Percentiles rank a stretch among this genome's conserved stretches.
Evolutionary conservation across 2,888 invertebrate genomes (phyloP).

Genomic region (Protonemura montana): DNA sequence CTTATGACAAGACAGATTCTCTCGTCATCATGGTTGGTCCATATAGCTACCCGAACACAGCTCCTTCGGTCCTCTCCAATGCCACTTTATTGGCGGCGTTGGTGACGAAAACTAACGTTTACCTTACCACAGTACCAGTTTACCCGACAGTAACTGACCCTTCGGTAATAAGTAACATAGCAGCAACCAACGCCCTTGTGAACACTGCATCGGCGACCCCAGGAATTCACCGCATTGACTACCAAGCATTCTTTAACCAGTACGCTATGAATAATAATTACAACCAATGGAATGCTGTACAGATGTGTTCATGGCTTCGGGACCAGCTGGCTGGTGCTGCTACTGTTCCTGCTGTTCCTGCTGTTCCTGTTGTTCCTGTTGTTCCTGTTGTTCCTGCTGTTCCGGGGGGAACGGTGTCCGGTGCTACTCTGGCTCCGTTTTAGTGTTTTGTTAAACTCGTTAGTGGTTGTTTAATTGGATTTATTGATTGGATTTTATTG

Average conservation of each 20-base stretch:
- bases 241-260: neutral
- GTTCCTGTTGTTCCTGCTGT: neutral
- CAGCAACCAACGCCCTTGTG: neutral
- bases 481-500: too few species aligned
- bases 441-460: neutral
- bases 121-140: neutral
- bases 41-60: neutral
- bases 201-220: neutral
- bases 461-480: too few species aligned
- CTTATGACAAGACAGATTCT: neutral
- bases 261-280: neutral
- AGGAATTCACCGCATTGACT: neutral
- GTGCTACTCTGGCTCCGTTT: neutral
- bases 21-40: neutral
- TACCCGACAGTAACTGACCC: neutral
- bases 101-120: neutral
- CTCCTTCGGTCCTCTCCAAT: neutral
- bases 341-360: neutral
- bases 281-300: neutral
- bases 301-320: neutral
- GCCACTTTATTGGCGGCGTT: neutral
- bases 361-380: neutral
- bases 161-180: neutral
- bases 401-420: neutral
- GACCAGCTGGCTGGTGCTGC: neutral